Percentiles rank a stretch among this genome's conserved stretches.
Evolutionary conservation across 1,140 invertebrate species (phyloP).

Genomic region (Pseudachorutes palmiensis): DNA sequence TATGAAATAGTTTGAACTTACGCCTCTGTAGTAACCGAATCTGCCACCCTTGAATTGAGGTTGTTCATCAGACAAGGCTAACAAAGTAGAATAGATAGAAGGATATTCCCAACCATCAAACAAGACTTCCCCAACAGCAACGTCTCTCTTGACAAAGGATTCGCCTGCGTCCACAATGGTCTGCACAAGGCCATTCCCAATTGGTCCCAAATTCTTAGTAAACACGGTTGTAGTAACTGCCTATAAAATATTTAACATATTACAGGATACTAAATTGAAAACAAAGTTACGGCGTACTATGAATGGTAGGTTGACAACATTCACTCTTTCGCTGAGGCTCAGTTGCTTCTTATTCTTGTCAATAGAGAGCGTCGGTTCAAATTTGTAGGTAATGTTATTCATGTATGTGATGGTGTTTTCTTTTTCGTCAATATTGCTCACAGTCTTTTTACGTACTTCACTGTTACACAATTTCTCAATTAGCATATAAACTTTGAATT

Average conservation of each 20-base stretch:
- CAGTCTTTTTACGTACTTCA: neutral
- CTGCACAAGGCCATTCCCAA: neutral
- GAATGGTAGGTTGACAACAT: conserved; percentile 17
- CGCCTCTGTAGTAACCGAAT: conserved; percentile 12
- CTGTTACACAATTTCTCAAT: neutral
- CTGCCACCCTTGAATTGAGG: neutral
- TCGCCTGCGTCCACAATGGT: neutral
- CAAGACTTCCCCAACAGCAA: neutral
- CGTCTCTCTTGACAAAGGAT: conserved; percentile 2
- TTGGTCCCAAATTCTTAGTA: neutral
- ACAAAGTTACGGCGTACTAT: neutral
- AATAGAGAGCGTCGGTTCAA: neutral
- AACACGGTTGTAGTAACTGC: neutral
- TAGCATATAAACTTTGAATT: neutral
- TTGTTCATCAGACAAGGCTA: neutral
- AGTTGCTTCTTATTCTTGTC: neutral
- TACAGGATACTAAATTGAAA: neutral
- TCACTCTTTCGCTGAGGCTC: neutral
- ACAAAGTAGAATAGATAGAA: neutral
- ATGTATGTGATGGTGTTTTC: conserved; percentile 6
- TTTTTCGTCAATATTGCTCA: neutral
- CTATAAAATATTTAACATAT: neutral
- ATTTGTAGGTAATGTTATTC: conserved; percentile 3
- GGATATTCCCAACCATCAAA: conserved; percentile 11
- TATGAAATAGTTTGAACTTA: conserved; percentile 1